Evolutionary conservation across 1,140 invertebrate species (phyloP), one percentile per base, ranked within the genome.

Genomic region (Drosophila nikananu): DNA sequence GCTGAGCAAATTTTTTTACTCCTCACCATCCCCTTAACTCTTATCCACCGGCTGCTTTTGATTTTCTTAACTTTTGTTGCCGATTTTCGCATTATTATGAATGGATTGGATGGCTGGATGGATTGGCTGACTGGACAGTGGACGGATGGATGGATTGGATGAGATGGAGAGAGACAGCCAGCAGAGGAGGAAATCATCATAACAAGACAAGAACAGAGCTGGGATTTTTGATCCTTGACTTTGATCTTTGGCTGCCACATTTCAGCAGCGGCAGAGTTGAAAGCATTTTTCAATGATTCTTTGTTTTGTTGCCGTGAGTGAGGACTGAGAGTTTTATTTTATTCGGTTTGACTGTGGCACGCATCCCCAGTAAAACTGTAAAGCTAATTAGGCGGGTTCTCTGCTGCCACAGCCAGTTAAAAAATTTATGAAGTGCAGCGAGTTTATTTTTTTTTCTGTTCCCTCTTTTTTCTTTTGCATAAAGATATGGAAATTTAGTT

Each of bases 391-490:
- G 78, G 57, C 61, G 77, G 37, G 48, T 60, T 68, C 68, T 55
- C 62, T 55, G 44, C 42, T 58, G 79, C 51, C 48, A 59, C 70
- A 57, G 62, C 70, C 82, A 78, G 84, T 89, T 81, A 75, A 89
- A 90, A 86, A 90, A 86, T 89, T 89, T 89, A 89, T 89, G 86
- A 89, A 86, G 86, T 89, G 86, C 86, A 89, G 84, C 86, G 86
- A 90, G 83, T 73, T 73, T 73, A 52, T 73, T 71, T 67, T 42
- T 49, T n/a, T n/a, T 35, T 32, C 13, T 27, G 1, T 6, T 2
- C 25, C 4, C 2, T 2, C 46, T 21, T 30, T 61, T 21, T 42
- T 15, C 63, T 17, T 73, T 73, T 74, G 68, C 67, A 74, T 74
- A 74, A 73, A 74, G 67, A 74, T 74, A 74, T 74, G 71, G 71